phyloP scores from a whole-genome alignment of 2,888 invertebrate species.

The Baronia brevicornis region DNA sequence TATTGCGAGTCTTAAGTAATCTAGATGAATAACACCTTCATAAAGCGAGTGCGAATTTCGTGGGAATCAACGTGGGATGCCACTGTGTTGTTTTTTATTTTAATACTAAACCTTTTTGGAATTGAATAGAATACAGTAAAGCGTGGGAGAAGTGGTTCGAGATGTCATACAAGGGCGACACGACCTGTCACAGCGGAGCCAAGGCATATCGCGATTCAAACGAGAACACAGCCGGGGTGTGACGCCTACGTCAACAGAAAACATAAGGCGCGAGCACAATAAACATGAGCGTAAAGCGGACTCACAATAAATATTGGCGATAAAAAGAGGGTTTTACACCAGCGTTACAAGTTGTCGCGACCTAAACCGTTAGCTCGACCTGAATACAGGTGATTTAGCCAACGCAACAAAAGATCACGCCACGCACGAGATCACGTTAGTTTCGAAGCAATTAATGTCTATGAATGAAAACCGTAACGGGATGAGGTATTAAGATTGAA shows the following conservation, averaged over 20 bases:
- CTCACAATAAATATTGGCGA: slow-evolving; percentile 65
- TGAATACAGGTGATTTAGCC: slow-evolving; percentile 33
- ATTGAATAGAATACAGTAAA: slow-evolving; percentile 49
- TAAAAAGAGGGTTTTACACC: slow-evolving; percentile 56
- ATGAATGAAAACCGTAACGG: slow-evolving; percentile 45
- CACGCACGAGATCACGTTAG: slow-evolving; percentile 22
- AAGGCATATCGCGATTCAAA: slow-evolving; percentile 46
- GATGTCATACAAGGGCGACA: slow-evolving; percentile 34
- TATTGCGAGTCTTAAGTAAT: slow-evolving; percentile 55
- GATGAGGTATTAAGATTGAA: slow-evolving; percentile 53
- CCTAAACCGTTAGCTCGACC: slow-evolving; percentile 43
- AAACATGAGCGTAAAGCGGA: slow-evolving; percentile 60
- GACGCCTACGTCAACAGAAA: slow-evolving; percentile 63
- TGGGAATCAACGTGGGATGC: slow-evolving; percentile 51
- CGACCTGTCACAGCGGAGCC: slow-evolving; percentile 33
- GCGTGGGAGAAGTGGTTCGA: slow-evolving; percentile 58
- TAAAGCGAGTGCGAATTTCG: slow-evolving; percentile 47
- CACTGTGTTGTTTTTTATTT: slow-evolving; percentile 45
- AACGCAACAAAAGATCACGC: slow-evolving; percentile 18
- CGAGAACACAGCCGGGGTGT: slow-evolving; percentile 47
- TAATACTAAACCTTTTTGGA: slow-evolving; percentile 46
- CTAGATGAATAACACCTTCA: slow-evolving; percentile 63
- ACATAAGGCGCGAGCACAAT: slow-evolving; percentile 45
- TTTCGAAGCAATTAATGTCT: slow-evolving; percentile 23
- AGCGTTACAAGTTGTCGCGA: slow-evolving; percentile 48